A percentile compares a stretch with the other conserved stretches of the same genome.
These are phyloP conservation scores for Neotoma lepida DNA, from an alignment of 2,113 vertebrate genomes.

Conservation along the genomic window DNA sequence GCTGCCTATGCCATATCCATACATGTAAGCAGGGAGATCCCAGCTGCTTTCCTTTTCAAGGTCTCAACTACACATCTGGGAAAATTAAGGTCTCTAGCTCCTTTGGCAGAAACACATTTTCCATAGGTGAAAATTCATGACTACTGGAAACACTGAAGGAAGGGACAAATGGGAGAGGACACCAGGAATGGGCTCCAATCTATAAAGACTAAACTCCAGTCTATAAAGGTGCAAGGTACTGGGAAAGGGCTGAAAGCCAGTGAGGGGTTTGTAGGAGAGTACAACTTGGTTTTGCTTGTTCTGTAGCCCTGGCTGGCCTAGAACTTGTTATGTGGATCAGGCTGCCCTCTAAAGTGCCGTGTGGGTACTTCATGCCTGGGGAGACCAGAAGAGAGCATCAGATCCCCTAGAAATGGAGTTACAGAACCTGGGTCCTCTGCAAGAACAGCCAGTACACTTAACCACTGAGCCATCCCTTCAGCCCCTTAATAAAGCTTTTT, in stretches of 20 bases:
- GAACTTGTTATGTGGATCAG: too few relatives aligned
- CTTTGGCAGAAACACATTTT: neutral
- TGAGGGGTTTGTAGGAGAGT: neutral
- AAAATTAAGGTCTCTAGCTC: neutral
- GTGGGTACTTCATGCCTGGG: neutral
- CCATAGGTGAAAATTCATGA: neutral
- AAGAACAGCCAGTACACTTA: neutral
- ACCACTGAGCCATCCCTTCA: neutral
- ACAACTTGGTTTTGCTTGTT: neutral
- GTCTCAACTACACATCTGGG: too few relatives aligned
- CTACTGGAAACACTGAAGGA: neutral
- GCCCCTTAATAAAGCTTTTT: neutral
- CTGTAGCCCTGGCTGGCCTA: neutral
- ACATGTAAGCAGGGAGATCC: too few relatives aligned
- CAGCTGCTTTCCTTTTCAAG: neutral
- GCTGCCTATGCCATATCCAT: too few relatives aligned
- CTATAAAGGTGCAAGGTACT: neutral
- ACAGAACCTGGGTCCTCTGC: neutral
- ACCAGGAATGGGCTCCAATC: too few relatives aligned
- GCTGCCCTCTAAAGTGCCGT: neutral
- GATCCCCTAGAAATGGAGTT: neutral
- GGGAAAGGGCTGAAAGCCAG: neutral
- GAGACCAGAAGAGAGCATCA: neutral
- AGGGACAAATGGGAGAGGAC: neutral
- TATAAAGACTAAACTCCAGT: too few relatives aligned